phyloP scores from a whole-genome alignment of 2,113 vertebrate genomes.

The Lepisosteus oculatus region DNA sequence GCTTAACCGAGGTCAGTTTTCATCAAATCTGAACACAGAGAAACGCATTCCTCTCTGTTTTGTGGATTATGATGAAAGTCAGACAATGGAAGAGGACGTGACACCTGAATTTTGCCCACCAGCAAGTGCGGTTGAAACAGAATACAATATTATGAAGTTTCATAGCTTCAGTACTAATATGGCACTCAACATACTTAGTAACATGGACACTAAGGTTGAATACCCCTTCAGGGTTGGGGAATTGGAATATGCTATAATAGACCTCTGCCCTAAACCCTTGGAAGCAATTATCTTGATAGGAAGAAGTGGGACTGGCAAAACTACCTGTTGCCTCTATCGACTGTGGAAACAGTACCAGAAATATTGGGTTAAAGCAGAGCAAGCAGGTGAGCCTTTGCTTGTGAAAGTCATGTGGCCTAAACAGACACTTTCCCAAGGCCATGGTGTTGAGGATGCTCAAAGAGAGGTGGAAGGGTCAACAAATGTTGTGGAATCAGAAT shows the following conservation, averaged over 20 bases:
- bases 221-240: conserved; percentile 78
- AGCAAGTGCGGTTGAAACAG: conserved; percentile 64
- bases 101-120: conserved; percentile 65
- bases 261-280: conserved; percentile 64
- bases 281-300: conserved; percentile 77
- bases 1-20: conserved; percentile 46
- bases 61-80: conserved; percentile 46
- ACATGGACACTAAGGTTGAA: conserved; percentile 59
- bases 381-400: conserved; percentile 58
- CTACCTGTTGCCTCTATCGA: conserved; percentile 72
- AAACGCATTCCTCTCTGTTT: conserved; percentile 66
- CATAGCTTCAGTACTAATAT: conserved; percentile 78
- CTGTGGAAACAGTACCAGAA: conserved; percentile 72
- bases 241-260: conserved; percentile 68
- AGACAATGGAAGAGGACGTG: conserved; percentile 45
- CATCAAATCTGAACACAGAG: conserved; percentile 36
- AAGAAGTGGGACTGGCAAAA: conserved; percentile 75
- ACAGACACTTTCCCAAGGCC: conserved; percentile 26
- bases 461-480: conserved; percentile 26
- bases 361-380: conserved; percentile 64
- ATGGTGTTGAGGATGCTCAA: conserved; percentile 11
- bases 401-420: conserved; percentile 55
- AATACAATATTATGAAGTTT: conserved; percentile 77
- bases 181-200: conserved; percentile 70
- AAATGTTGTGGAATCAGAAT: background rate